phyloP scores from a whole-genome alignment of 2,113 vertebrate species.

The Galemys pyrenaicus region DNA sequence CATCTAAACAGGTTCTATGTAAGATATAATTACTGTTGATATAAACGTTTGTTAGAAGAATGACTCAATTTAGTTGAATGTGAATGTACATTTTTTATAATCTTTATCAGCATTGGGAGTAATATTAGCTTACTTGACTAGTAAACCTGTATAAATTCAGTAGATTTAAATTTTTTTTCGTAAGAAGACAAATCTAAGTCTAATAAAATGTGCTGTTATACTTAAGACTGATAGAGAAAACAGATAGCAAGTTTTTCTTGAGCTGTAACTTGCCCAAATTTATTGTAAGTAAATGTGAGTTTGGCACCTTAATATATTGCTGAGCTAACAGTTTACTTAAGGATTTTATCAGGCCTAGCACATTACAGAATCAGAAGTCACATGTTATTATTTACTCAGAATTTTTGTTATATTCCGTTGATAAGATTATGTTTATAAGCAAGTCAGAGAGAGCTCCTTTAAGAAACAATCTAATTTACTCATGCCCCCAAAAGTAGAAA shows the following conservation, averaged over 20 bases:
- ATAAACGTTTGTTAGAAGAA: constrained; percentile 24
- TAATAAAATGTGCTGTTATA: background rate
- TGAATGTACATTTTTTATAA: constrained; percentile 23
- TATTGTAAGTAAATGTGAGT: background rate
- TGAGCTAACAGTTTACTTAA: constrained; percentile 20
- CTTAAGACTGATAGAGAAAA: constrained; percentile 8
- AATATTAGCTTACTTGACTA: constrained; percentile 19
- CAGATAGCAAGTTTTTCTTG: background rate
- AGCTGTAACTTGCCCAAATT: background rate
- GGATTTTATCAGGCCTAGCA: background rate
- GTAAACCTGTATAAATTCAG: background rate
- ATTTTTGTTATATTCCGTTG: constrained; percentile 1
- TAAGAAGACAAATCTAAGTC: background rate
- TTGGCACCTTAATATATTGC: constrained; percentile 24
- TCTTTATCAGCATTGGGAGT: background rate
- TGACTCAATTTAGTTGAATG: constrained; percentile 12
- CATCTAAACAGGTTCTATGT: background rate
- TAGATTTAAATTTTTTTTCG: background rate
- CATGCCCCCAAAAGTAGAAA: background rate
- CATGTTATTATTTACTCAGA: constrained; percentile 30
- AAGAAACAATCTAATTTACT: constrained; percentile 15
- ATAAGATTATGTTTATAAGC: background rate
- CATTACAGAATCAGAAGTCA: background rate
- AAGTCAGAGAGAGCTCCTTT: background rate
- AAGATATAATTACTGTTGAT: constrained; percentile 30